Evolutionary conservation across 1,140 invertebrate genomes (phyloP), one percentile per base, ranked within the genome.

Genomic region (Aphelenchoides avenae): DNA sequence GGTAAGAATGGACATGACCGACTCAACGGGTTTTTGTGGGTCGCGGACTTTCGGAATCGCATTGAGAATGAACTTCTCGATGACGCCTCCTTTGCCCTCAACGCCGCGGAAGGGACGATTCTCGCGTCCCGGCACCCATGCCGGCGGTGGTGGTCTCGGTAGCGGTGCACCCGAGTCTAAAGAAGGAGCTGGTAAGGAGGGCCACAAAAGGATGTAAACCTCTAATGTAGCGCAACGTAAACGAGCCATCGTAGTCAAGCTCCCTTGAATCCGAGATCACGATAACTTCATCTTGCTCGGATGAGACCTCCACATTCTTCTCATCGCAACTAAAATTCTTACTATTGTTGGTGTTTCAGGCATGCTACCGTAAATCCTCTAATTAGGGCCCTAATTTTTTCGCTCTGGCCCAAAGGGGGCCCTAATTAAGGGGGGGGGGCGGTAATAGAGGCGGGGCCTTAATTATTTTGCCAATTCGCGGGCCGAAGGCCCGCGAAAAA

Each of bases 11-110:
- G 66, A 71, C 18, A 69, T 44, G 20, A 77, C 59, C 30, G 67
- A 73, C 37, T 73, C 71, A 15, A 67, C 52, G 29, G 71, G 71
- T 29, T 52, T 52, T 36, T 59, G 40, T 6, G 70, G 65, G 31
- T 73, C 71, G 29, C 70, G 48, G 15, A 74, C 62, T 24, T 57
- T 57, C 26, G 75, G 75, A 27, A 75, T 75, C 5, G 71, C 60
- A 51, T 75, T 76, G 31, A 75, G 53, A 42, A 75, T 75, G 61
- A 75, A 75, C 57, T 77, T 75, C 37, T 75, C 72, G 41, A 75
- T 75, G 11, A 77, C 47, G 5, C 75, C 75, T 36, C 61, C 61
- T 5, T 59, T 63, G 20, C 52, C 47, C 11, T 57, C 44, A 6
- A 68, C 63, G 33, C 72, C 72, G 37, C 72, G 58, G 72, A 75